Evolutionary conservation across 2,113 vertebrate species (phyloP), one percentile per base, ranked within the genome.

Genomic region (Paralichthys olivaceus): DNA sequence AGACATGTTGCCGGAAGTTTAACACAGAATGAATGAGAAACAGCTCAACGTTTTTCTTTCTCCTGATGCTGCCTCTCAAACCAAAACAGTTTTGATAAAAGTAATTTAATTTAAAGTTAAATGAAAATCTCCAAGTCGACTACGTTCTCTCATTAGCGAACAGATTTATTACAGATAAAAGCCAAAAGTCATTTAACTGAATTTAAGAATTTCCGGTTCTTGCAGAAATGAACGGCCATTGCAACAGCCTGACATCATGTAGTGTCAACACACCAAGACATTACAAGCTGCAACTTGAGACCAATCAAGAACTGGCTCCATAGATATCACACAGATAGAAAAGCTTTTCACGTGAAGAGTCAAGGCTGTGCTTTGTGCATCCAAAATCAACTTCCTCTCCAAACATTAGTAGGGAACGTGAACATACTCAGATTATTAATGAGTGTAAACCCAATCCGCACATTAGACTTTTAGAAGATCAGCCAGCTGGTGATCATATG

Each of bases 1-100:
- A 19, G 74, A 66, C 65, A 47, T 59, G 63, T 40, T 54, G 65
- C 85, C 92, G 90, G 92, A 94, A 94, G 79, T 91, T 90, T 90
- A 85, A 90, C 85, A 79, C 76, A 80, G 45, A 61, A 57, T 66
- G 43, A 54, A 47, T 61, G 47, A 62, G 61, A 61, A 40, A 76
- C 15, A 25, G 5, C 43, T 59, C 5, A 11, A 7, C 4, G 0
- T 17, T 51, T n/a, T 22, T 23, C 15, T 51, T 47, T 19, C 43
- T 47, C 15, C 13, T 6, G 17, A 47, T 17, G 43, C 43, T 47
- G 43, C 43, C 43, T 47, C 13, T 19, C 14, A 51, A 51, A n/a
- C 7, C 19, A 20, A 51, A 51, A 7, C 19, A 19, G 5, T 51
- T 2, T 0, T 47, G 17, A 47, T 19, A 19, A 45, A 45, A 5